Base-by-base conservation (phyloP, 2,888 invertebrate species). In the Ditula angustiorana region DNA sequence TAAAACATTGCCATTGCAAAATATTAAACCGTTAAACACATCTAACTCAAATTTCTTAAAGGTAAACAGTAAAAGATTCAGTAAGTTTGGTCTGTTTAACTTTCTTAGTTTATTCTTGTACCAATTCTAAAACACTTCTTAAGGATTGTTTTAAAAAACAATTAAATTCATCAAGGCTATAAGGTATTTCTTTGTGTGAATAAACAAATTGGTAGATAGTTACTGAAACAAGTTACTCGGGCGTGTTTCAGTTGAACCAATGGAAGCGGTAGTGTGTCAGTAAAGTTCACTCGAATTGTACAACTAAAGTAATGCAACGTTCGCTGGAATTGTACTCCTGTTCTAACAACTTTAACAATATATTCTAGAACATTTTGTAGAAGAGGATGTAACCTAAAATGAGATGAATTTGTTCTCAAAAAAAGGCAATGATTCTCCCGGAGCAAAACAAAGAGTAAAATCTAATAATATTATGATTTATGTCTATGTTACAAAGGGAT, bases 281-380 rank as follows among this genome's bases (percentile, higher is more conserved):
- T 61, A 61, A 60, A 60, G 53, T 53, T 61, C 61, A 28, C 44
- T 28, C 7, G 13, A 37, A 37, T 41, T 41, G 46, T 46, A 46
- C 21, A 46, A 46, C 46, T 46, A 23, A 46, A 46, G 46, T 23
- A n/a, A 5, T 46, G 11, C 11, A 11, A 46, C 46, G 41, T 10
- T 41, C 41, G 41, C 41, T 0, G 0, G 7, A 7, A 26, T 5
- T 41, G 41, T 41, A 19, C 41, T 10, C 19, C 2, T 19, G 19
- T 16, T 16, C 19, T 41, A 41, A 16, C 41, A 41, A 41, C 41
- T 41, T 41, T 41, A 19, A 41, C 41, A 41, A 41, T 41, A 19
- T 41, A 41, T 41, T 7, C 8, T 19, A 10, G 10, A 41, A 19
- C 19, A 19, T 41, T 41, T 19, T 10, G 1, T 10, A 41, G 41